Base-by-base conservation (phyloP, 2,888 invertebrate species). In the Gymnoscelis rufifasciata region DNA sequence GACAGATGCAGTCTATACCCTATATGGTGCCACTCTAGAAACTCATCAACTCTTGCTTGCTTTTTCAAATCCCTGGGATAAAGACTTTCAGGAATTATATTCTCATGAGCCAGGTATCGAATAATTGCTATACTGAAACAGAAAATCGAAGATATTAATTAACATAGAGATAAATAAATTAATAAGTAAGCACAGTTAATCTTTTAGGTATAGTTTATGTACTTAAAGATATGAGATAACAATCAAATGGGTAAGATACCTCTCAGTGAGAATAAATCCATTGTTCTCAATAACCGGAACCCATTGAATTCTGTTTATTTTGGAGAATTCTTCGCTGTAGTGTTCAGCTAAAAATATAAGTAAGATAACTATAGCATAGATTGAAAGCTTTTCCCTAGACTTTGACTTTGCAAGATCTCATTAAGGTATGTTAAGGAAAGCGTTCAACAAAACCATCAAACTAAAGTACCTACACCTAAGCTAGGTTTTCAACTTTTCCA, bases 21-120 rank as follows among this genome's bases (percentile, higher is more conserved):
- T 23, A 90, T 63, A 63, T 95, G 94, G 52, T 95, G 94, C 94
- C 94, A 95, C 66, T 92, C 92, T 51, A 94, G 77, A 68, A 92
- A 93, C 71, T 94, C 94, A 54, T 94, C 93, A 3, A 94, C 90
- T 52, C 86, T 77, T 0, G 93, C 93, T 68, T 90, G 90, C 33
- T 73, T 63, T 60, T 90, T 83, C 0, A 88, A 83, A 35, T 93
- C 91, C 45, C 75, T 83, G 0, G 94, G 94, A 64, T 93, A 94
- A 89, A 93, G 91, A 53, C 89, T 88, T 30, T 92, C 90, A 4
- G 84, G 81, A 28, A 91, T 76, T 2, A 88, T 62, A 47, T 83
- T 82, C 64, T 92, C 91, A 40, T 89, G 77, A 1, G 90, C 76
- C 37, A 95, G 64, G 67, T 94, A 95, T 54, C 92, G 89, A 12